Percentiles rank a stretch among this genome's conserved stretches.
Evolutionary conservation across 2,888 invertebrate species (phyloP).

Genomic region (Onchidella celtica): DNA sequence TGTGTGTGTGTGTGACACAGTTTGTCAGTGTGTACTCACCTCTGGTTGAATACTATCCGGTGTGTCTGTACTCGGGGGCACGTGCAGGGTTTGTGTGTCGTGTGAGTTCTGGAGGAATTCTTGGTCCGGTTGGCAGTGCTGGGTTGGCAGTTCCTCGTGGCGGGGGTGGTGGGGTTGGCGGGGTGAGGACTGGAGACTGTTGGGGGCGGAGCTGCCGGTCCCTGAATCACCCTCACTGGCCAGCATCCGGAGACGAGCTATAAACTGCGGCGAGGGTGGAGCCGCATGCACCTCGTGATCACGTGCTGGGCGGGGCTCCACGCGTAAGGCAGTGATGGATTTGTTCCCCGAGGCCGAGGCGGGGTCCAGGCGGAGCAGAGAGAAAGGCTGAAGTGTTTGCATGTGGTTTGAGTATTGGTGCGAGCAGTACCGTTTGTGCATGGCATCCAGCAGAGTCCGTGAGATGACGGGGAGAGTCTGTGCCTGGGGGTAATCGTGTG

Average conservation of each 20-base stretch:
- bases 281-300: constrained; percentile 39
- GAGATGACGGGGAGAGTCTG: constrained; percentile 57
- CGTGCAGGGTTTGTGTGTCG: no score
- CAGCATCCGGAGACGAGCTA: constrained; percentile 28
- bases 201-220: constrained; percentile 14
- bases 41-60: no score
- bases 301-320: constrained; percentile 13
- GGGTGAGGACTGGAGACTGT: constrained; percentile 39
- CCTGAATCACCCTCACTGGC: constrained; percentile 27
- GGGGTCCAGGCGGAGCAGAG: constrained; percentile 17
- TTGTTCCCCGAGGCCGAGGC: not conserved
- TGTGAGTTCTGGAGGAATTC: not conserved
- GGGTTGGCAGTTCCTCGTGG: not conserved
- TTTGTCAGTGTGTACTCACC: no score
- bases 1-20: no score
- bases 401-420: constrained; percentile 64
- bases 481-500: not conserved
- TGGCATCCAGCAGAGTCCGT: constrained; percentile 68
- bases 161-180: not conserved
- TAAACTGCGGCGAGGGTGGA: constrained; percentile 26
- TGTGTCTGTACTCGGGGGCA: no score
- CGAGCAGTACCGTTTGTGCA: constrained; percentile 74
- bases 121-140: not conserved
- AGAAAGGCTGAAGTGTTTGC: constrained; percentile 16
- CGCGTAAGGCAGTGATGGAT: constrained; percentile 31